Evolutionary conservation across 2,888 invertebrate species (phyloP).

Genomic region (Xestia xanthographa): DNA sequence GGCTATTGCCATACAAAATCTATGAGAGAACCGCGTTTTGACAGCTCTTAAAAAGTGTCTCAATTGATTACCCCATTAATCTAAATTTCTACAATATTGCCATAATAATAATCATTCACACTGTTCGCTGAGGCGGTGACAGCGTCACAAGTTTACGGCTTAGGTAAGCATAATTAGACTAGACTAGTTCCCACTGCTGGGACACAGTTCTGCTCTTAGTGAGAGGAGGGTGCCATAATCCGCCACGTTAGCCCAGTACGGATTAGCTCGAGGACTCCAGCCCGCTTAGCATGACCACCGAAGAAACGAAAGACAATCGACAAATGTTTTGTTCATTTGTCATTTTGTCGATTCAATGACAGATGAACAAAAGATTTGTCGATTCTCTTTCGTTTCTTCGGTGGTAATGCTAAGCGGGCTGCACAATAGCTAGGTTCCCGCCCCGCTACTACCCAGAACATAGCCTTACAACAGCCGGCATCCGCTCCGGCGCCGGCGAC

Average conservation of each 20-base stretch:
- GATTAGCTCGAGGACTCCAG: not conserved
- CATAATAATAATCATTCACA: not conserved
- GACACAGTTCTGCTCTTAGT: not conserved
- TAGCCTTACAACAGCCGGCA: slow-evolving; percentile 24
- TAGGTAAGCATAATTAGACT: not conserved
- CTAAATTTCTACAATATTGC: not conserved
- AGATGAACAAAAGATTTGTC: too few species aligned
- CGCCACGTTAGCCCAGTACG: not conserved
- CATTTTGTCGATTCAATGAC: too few species aligned
- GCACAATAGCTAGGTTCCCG: not conserved
- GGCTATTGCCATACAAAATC: too few species aligned
- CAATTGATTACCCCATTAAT: too few species aligned
- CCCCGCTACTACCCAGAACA: slow-evolving; percentile 10
- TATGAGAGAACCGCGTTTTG: too few species aligned
- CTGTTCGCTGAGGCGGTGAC: not conserved
- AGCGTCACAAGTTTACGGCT: not conserved
- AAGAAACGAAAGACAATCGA: too few species aligned
- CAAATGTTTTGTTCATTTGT: too few species aligned
- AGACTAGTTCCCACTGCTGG: not conserved
- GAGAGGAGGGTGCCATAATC: not conserved
- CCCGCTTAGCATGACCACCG: too few species aligned
- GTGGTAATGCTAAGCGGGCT: too few species aligned
- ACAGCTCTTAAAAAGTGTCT: too few species aligned
- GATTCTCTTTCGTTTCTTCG: too few species aligned
- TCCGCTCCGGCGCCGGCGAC: slow-evolving; percentile 56